These are phyloP conservation scores for Carabus problematicus DNA, from an alignment of 2,888 invertebrate genomes.

Conservation along the genomic window DNA sequence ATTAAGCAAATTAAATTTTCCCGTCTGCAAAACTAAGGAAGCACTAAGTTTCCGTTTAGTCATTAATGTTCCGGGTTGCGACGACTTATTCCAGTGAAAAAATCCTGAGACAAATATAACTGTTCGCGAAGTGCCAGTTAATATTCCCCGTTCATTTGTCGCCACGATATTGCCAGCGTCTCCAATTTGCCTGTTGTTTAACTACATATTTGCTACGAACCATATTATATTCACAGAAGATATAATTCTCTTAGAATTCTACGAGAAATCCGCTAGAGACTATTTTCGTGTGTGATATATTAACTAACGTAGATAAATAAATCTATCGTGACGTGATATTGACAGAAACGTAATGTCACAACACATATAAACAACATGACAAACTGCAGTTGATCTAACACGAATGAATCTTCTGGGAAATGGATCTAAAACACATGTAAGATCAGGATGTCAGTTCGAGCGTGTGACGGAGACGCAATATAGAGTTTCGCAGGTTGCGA, in stretches of 20 bases:
- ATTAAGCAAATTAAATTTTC: constrained; percentile 50
- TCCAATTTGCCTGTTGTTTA: neutral
- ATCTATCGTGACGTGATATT: too few relatives aligned
- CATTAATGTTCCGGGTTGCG: constrained; percentile 28
- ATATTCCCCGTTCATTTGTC: constrained; percentile 25
- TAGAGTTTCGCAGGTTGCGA: too few relatives aligned
- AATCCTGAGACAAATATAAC: constrained; percentile 24
- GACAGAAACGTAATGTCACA: too few relatives aligned
- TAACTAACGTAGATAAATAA: neutral
- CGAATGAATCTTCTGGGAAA: too few relatives aligned
- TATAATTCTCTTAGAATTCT: neutral
- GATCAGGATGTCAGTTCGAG: too few relatives aligned
- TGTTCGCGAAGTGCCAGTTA: constrained; percentile 21
- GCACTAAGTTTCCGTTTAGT: constrained; percentile 36
- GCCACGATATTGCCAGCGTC: neutral
- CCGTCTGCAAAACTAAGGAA: constrained; percentile 25
- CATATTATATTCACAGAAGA: neutral
- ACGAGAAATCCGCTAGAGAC: too few relatives aligned
- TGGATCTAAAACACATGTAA: too few relatives aligned
- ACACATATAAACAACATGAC: too few relatives aligned
- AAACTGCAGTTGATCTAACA: too few relatives aligned
- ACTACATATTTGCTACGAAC: neutral
- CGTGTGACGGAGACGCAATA: too few relatives aligned
- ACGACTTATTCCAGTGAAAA: constrained; percentile 14
- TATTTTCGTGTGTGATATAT: too few relatives aligned